Evolutionary conservation across 2,797 vertebrate genomes (phyloP).

Genomic region (Malurus splendens): DNA sequence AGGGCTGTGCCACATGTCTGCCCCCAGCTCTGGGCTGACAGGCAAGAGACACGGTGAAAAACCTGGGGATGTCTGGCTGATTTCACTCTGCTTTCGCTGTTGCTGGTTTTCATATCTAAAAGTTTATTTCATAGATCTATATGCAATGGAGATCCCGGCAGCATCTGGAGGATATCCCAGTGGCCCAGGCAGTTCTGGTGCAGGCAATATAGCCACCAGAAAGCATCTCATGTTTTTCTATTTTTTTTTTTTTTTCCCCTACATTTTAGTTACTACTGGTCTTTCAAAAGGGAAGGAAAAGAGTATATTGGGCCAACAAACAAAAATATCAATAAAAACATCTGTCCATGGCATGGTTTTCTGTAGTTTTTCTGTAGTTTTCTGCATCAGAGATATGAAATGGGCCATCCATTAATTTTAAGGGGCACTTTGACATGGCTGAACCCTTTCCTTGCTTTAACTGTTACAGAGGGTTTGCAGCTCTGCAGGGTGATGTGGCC

Average conservation of each 20-base stretch:
- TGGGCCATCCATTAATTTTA: not conserved
- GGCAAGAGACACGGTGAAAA: not conserved
- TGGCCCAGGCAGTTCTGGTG: not conserved
- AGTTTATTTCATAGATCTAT: not conserved
- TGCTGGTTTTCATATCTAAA: not conserved
- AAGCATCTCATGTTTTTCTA: not conserved
- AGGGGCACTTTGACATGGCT: not conserved
- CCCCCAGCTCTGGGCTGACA: not conserved
- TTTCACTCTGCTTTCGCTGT: not conserved
- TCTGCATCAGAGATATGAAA: not conserved
- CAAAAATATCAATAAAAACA: not conserved
- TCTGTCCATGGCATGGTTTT: not conserved
- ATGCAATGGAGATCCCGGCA: not conserved
- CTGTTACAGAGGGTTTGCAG: not conserved
- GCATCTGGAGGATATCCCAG: not conserved
- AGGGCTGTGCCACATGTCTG: fast-evolving
- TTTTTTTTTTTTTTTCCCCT: not conserved
- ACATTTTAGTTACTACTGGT: not conserved
- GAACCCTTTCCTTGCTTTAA: not conserved
- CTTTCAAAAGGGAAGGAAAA: not conserved
- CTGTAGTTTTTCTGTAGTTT: not conserved
- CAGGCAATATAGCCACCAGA: not conserved
- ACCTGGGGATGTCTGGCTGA: not conserved
- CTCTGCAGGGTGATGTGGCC: not conserved
- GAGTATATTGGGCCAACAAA: not conserved